Evolutionary conservation across 2,888 invertebrate genomes (phyloP).

Genomic region (Limnephilus rhombicus): DNA sequence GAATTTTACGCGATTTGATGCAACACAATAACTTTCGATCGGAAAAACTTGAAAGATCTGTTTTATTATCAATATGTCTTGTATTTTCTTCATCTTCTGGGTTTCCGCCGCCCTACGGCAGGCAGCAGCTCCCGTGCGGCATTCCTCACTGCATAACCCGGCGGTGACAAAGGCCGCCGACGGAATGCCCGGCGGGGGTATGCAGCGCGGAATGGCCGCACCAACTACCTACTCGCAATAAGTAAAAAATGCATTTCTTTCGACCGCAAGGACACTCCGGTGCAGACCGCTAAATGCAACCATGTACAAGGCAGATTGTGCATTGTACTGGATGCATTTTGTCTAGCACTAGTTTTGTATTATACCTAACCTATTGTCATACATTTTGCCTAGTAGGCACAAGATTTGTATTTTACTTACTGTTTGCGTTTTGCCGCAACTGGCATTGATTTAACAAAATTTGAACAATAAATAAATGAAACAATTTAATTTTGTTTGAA

Average conservation of each 20-base stretch:
- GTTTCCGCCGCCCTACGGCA: background rate
- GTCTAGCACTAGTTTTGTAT: background rate
- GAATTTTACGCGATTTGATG: too few species aligned
- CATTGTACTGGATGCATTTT: background rate
- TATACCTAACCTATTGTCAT: background rate
- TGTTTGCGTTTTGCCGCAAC: too few species aligned
- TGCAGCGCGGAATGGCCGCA: background rate
- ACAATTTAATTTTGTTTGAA: too few species aligned
- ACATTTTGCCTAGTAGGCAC: too few species aligned
- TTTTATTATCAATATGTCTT: background rate
- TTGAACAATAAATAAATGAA: too few species aligned
- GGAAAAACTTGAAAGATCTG: conserved; percentile 18
- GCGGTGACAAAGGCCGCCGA: conserved; percentile 34
- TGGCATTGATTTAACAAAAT: too few species aligned
- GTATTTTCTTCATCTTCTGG: background rate
- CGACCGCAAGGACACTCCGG: conserved; percentile 8
- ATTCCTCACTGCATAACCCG: conserved; percentile 34
- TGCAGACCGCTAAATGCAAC: background rate
- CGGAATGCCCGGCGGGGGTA: conserved; percentile 5
- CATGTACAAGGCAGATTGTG: background rate
- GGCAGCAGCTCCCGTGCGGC: background rate
- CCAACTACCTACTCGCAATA: background rate
- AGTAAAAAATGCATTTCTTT: conserved; percentile 24
- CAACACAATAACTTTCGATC: background rate
- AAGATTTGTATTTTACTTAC: too few species aligned